A percentile compares a stretch with the other conserved stretches of the same genome.
Conservation (phyloP, 2,797 vertebrate species). For the Thaleichthys pacificus region DNA sequence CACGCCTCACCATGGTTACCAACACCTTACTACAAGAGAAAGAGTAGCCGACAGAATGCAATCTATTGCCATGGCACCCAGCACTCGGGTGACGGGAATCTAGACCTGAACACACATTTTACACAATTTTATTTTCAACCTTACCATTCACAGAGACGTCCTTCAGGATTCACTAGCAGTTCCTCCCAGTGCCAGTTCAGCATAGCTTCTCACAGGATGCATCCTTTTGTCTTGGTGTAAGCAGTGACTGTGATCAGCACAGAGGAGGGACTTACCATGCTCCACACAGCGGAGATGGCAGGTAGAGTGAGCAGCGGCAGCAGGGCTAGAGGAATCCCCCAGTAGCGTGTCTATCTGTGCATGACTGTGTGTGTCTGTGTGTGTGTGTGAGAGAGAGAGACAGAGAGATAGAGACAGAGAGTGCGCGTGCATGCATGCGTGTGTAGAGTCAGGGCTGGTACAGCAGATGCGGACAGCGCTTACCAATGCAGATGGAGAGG, state of each 20-base stretch:
- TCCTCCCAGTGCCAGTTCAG: constrained; percentile 44
- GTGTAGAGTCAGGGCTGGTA: constrained; percentile 64
- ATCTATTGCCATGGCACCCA: constrained; percentile 56
- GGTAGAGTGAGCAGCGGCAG: constrained; percentile 59
- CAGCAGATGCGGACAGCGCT: constrained; percentile 72
- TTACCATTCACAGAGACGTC: constrained; percentile 55
- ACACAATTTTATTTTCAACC: constrained; percentile 47
- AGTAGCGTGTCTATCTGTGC: constrained; percentile 1
- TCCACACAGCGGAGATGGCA: constrained; percentile 43
- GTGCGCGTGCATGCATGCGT: constrained; percentile 24
- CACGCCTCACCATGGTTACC: constrained; percentile 27
- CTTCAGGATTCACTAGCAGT: constrained; percentile 38
- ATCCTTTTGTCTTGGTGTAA: constrained; percentile 61
- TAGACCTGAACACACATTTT: constrained; percentile 53
- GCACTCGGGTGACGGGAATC: constrained; percentile 53
- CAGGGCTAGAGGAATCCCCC: constrained; percentile 30
- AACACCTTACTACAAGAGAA: constrained; percentile 39
- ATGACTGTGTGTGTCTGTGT: constrained; percentile 34
- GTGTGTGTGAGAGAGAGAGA: constrained; percentile 22
- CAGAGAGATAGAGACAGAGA: constrained; percentile 25
- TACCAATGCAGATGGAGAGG: constrained; percentile 59
- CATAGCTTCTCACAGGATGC: constrained; percentile 28
- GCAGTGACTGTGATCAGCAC: constrained; percentile 48
- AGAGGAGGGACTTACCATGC: constrained; percentile 65
- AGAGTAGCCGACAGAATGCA: constrained; percentile 38